These are phyloP conservation scores for Thereva nobilitata DNA, from an alignment of 2,888 invertebrate species.

Conservation along the genomic window DNA sequence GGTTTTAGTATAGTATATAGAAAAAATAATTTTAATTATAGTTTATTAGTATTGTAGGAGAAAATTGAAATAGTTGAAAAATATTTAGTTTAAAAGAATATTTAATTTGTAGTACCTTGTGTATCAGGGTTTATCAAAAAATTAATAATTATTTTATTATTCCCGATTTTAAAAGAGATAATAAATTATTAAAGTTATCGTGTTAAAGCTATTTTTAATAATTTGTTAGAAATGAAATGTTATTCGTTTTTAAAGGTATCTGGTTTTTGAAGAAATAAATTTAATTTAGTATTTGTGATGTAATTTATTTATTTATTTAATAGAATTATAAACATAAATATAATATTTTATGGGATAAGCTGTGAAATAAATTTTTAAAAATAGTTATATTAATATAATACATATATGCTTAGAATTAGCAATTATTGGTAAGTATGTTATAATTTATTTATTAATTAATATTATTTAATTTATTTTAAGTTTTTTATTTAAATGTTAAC, in stretches of 20 bases:
- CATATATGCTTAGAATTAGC: conserved; percentile 65
- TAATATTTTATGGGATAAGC: conserved; percentile 66
- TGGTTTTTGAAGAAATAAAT: conserved; percentile 70
- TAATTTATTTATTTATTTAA: conserved; percentile 50
- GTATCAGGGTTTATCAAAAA: conserved; percentile 72
- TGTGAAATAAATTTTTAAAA: conserved; percentile 64
- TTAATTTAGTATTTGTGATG: conserved; percentile 54
- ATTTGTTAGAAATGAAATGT: conserved; percentile 67
- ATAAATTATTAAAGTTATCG: conserved; percentile 64
- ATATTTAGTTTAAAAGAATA: conserved; percentile 61
- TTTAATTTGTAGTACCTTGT: conserved; percentile 70
- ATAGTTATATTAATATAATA: conserved; percentile 52
- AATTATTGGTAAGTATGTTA: conserved; percentile 60
- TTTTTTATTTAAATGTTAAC: conserved; percentile 57
- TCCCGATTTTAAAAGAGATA: conserved; percentile 69
- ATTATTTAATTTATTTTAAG: conserved; percentile 58
- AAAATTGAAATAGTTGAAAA: conserved; percentile 62
- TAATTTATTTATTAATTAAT: conserved; percentile 60
- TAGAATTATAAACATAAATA: conserved; percentile 51
- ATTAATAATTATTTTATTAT: conserved; percentile 55
- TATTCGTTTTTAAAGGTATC: conserved; percentile 70
- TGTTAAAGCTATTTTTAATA: conserved; percentile 66
- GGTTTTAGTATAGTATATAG: conserved; percentile 60
- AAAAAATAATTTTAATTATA: conserved; percentile 64
- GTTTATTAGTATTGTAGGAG: conserved; percentile 63